Evolutionary conservation across 2,797 vertebrate species (phyloP), one percentile per base, ranked within the genome.

Genomic region (Psittacula derbiana): DNA sequence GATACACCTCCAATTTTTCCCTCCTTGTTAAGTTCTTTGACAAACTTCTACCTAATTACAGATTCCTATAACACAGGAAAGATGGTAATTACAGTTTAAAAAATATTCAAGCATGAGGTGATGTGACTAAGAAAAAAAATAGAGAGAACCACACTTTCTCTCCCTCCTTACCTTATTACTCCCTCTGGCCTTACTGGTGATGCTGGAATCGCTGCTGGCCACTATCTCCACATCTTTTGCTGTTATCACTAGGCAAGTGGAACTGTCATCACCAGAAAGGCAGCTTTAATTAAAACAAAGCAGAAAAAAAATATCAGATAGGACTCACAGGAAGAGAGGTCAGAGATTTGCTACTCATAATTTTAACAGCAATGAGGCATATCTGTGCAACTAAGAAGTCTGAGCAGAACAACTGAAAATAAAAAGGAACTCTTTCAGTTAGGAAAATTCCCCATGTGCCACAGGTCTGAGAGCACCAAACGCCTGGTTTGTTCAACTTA

Each of bases 191-290:
- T 99, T 99, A 97, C 99, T 99, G 91, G 98, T 99, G 96, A 99
- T 99, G 97, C 98, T 99, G 10, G 99, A 99, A 95, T 99, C 99
- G 96, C 98, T 98, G 97, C 99, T 99, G 20, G 99, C 99, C 82
- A 99, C 98, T 66, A 99, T 99, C 97, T 99, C 99, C 90, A 99
- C 99, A 49, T 98, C 98, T 94, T 98, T 98, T 62, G 98, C 99
- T 40, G 98, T 98, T 95, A 99, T 99, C 94, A 99, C 98, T 80
- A 99, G 95, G 55, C 98, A 99, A 28, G 98, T 99, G 41, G 99
- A 99, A 41, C 98, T 98, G 95, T 99, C 99, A 23, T 99, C 99
- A 72, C 99, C 99, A 5, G 98, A 98, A 31, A 99, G 98, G 93
- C 98, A 98, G 95, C 99, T 99, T 80, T 40, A 41, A 65, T 31